phyloP scores from a whole-genome alignment of 1,140 invertebrate species.

The Hestina assimilis region DNA sequence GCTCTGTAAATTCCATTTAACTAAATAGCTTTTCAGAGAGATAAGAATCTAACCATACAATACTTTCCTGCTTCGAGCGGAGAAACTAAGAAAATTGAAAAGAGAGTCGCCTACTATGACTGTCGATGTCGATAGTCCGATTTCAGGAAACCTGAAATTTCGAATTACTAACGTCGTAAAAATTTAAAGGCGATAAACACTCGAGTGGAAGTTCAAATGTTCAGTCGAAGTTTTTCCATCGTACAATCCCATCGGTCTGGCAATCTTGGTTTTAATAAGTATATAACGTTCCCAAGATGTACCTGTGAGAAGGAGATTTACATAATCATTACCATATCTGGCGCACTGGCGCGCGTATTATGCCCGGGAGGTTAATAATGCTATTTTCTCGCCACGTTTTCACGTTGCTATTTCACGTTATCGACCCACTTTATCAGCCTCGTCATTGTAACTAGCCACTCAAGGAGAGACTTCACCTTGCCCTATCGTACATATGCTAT shows the following conservation, averaged over 20 bases:
- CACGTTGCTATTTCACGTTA: constrained; percentile 78
- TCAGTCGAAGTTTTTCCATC: constrained; percentile 59
- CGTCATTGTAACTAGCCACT: constrained; percentile 77
- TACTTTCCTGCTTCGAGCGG: constrained; percentile 67
- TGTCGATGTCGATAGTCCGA: constrained; percentile 70
- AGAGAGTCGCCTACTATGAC: constrained; percentile 71
- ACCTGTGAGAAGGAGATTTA: constrained; percentile 74
- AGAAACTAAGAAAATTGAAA: constrained; percentile 78
- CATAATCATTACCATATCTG: constrained; percentile 80
- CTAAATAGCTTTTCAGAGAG: constrained; percentile 77
- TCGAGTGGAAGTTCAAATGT: constrained; percentile 39
- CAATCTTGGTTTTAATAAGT: constrained; percentile 78
- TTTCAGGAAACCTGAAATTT: constrained; percentile 72
- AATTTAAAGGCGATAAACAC: constrained; percentile 68
- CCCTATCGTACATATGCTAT: constrained; percentile 30
- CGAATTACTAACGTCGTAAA: constrained; percentile 67
- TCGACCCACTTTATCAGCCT: constrained; percentile 77
- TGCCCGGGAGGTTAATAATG: constrained; percentile 79
- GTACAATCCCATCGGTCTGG: constrained; percentile 64
- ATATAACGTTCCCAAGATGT: constrained; percentile 76
- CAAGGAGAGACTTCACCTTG: constrained; percentile 56
- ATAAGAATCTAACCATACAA: constrained; percentile 78
- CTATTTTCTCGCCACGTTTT: constrained; percentile 79
- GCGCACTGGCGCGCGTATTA: constrained; percentile 76
- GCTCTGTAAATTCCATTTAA: constrained; percentile 78